Percentiles rank a stretch among this genome's conserved stretches.
These are phyloP conservation scores for Sycobia sp. DNA, from an alignment of 1,140 invertebrate genomes.

Conservation along the genomic window DNA sequence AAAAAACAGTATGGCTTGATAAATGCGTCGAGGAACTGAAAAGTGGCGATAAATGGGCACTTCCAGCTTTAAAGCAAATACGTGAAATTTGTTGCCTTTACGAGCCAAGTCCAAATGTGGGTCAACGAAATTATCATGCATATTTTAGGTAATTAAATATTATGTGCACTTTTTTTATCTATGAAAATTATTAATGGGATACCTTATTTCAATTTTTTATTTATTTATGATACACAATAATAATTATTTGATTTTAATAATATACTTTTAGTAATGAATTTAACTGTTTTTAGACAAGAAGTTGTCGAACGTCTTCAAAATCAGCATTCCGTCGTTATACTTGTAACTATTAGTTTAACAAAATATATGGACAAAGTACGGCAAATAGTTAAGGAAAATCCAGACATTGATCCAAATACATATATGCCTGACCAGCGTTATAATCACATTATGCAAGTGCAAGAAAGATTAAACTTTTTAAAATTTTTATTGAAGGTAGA, in stretches of 20 bases:
- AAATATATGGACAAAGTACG: conserved; percentile 89
- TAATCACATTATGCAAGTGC: conserved; percentile 90
- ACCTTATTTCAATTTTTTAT: neutral
- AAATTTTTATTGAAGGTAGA: conserved; percentile 81
- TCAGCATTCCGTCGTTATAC: conserved; percentile 89
- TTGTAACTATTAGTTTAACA: conserved; percentile 92
- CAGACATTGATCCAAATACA: conserved; percentile 78
- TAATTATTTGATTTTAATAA: neutral
- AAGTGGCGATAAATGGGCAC: conserved; percentile 84
- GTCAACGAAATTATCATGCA: conserved; percentile 68
- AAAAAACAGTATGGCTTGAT: conserved; percentile 94
- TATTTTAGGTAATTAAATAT: conserved; percentile 67
- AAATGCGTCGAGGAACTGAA: conserved; percentile 95
- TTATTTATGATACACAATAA: no score
- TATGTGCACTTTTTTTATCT: neutral
- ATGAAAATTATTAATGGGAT: neutral
- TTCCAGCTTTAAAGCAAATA: conserved; percentile 95
- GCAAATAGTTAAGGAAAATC: conserved; percentile 72
- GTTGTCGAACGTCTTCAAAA: conserved; percentile 91
- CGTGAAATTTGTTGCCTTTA: conserved; percentile 94
- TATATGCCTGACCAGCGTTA: conserved; percentile 89
- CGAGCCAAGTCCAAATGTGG: conserved; percentile 77
- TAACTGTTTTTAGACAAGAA: conserved; percentile 67
- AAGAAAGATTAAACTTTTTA: conserved; percentile 93
- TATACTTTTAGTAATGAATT: neutral